These are phyloP conservation scores for Cordilura impudica DNA, from an alignment of 2,888 invertebrate genomes.

Conservation along the genomic window DNA sequence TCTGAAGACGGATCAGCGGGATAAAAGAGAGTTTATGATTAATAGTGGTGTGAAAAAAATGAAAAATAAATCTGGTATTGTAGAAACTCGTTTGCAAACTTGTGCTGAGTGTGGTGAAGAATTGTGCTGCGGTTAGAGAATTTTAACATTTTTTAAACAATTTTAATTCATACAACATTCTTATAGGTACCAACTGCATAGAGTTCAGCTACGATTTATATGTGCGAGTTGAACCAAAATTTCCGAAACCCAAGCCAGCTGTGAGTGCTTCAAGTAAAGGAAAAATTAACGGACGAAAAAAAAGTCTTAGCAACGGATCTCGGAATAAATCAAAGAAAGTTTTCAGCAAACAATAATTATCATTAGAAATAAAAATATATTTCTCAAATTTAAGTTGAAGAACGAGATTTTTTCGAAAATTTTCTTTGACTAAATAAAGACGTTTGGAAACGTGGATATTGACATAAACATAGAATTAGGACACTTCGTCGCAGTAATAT, in stretches of 20 bases:
- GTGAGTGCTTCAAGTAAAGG: slow-evolving; percentile 68
- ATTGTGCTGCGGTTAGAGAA: slow-evolving; percentile 84
- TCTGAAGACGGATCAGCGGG: slow-evolving; percentile 84
- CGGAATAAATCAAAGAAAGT: slow-evolving; percentile 71
- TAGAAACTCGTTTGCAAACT: slow-evolving; percentile 86
- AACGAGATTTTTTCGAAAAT: no score
- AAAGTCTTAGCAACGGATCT: slow-evolving; percentile 67
- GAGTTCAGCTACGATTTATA: slow-evolving; percentile 78
- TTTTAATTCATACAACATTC: neutral
- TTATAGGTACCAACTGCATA: slow-evolving; percentile 75
- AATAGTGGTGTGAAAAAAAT: slow-evolving; percentile 85
- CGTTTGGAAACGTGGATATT: no score
- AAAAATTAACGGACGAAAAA: slow-evolving; percentile 73
- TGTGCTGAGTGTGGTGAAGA: slow-evolving; percentile 92
- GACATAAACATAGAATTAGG: no score
- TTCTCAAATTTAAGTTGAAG: no score
- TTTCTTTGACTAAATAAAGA: no score
- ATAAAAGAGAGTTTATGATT: slow-evolving; percentile 83
- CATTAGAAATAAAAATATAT: no score
- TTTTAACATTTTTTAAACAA: neutral
- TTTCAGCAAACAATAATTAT: no score
- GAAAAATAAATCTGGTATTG: slow-evolving; percentile 90
- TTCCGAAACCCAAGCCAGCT: slow-evolving; percentile 72
- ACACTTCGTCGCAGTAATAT: no score
- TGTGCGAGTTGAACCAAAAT: slow-evolving; percentile 74